Percentiles rank a stretch among this genome's conserved stretches.
These are phyloP conservation scores for Pagrus major DNA, from an alignment of 2,113 vertebrate species.

Conservation along the genomic window DNA sequence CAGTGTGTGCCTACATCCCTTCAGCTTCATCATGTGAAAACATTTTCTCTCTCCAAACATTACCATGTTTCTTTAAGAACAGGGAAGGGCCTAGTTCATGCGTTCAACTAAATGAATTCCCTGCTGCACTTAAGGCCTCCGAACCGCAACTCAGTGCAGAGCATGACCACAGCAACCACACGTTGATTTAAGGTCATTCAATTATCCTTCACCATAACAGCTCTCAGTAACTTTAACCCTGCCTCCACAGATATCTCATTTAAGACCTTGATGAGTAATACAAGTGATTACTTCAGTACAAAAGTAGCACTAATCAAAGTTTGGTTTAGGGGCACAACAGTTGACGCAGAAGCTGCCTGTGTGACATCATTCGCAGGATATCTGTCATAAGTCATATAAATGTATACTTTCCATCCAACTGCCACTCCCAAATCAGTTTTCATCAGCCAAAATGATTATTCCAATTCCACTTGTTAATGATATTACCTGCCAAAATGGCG, in stretches of 20 bases:
- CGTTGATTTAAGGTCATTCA: slow-evolving; percentile 66
- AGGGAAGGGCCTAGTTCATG: slow-evolving; percentile 28
- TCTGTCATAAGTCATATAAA: slow-evolving; percentile 32
- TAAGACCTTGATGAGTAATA: slow-evolving; percentile 38
- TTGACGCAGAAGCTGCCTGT: slow-evolving; percentile 17
- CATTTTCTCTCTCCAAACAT: slow-evolving; percentile 51
- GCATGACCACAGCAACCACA: slow-evolving; percentile 64
- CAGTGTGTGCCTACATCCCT: slow-evolving; percentile 49
- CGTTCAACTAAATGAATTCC: slow-evolving; percentile 43
- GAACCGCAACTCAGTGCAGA: slow-evolving; percentile 58
- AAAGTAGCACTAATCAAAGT: slow-evolving; percentile 43
- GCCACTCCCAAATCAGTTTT: slow-evolving; percentile 38
- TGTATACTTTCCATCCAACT: slow-evolving; percentile 25
- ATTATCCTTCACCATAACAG: slow-evolving; percentile 54
- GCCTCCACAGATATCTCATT: slow-evolving; percentile 8
- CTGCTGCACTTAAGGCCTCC: slow-evolving; percentile 43
- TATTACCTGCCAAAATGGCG: slow-evolving; percentile 41
- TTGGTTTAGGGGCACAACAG: slow-evolving; percentile 13
- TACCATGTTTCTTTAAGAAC: slow-evolving; percentile 51
- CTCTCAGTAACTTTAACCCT: slow-evolving; percentile 42
- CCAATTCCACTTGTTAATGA: slow-evolving; percentile 45
- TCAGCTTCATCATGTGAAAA: slow-evolving; percentile 47
- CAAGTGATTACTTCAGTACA: slow-evolving; percentile 54
- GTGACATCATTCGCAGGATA: slow-evolving; percentile 53
- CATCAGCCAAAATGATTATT: slow-evolving; percentile 48